Base-by-base conservation (phyloP, 2,113 vertebrate species). In the Melanerpes aurifrons region DNA sequence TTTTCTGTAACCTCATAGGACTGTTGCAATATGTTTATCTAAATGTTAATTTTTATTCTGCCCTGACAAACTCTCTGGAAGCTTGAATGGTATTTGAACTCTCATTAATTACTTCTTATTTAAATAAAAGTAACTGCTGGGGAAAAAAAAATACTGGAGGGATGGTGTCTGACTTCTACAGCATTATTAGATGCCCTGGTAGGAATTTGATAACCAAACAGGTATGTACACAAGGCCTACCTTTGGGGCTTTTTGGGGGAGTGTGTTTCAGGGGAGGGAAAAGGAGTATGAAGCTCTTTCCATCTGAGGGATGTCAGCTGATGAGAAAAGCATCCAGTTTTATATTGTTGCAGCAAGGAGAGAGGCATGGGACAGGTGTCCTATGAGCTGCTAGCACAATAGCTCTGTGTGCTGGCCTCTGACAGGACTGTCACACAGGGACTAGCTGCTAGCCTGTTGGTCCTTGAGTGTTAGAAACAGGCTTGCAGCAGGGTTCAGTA, bases 21-120 rank as follows among this genome's bases (percentile, higher is more conserved):
- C 75, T 91, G 7, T 87, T 89, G 45, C 19, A 80, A 29, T 10
- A 21, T 61, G n/a, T 75, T 89, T 89, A 89, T 92, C 62, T 69
- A 87, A 85, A 85, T 62, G 24, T 82, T 94, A 68, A 72, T 78
- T 94, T 76, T 63, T 57, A 87, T 82, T 92, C 54, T 91, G 58
- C 79, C 69, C 26, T 59, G 69, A 32, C 32, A 69, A 69, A 92
- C 16, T 75, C 22, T 83, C 16, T 69, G 61, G 62, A 90, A 88
- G 12, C 40, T 17, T 61, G 31, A 90, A 45, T 76, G 50, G 17
- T 69, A n/a, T 73, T 87, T 93, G 11, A 68, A 22, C 74, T 94
- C 19, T 80, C 13, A 4, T 54, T 71, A 21, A 7, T 53, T 53
- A 2, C 40, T 24, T 35, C 68, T 43, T 28, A 35, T 48, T 50